Conservation (phyloP, 2,888 invertebrate species). For the Ariolimax columbianus region DNA sequence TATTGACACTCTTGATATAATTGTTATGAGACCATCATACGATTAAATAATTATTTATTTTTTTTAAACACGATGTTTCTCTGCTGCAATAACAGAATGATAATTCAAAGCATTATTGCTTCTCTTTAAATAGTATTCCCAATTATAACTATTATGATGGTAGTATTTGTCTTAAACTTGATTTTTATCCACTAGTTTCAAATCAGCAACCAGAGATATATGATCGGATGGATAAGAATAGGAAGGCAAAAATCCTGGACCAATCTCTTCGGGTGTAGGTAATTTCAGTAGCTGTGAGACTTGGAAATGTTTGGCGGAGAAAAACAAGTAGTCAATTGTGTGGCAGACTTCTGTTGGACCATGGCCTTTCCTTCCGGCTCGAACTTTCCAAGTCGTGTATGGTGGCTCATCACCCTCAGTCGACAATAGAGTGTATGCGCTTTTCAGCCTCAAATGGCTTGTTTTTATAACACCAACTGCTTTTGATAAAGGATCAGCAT, state of each 20-base stretch:
- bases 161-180: background rate
- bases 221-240: slow-evolving; percentile 87
- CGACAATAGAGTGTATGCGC: slow-evolving; percentile 75
- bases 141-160: background rate
- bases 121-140: background rate
- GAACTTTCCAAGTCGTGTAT: slow-evolving; percentile 87
- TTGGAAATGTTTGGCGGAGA: slow-evolving; percentile 80
- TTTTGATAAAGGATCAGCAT: slow-evolving; percentile 86
- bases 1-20: no score
- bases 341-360: slow-evolving; percentile 86
- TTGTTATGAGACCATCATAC: no score
- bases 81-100: background rate
- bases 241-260: slow-evolving; percentile 84
- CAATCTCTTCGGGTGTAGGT: slow-evolving; percentile 85
- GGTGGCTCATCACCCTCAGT: slow-evolving; percentile 82
- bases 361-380: slow-evolving; percentile 80
- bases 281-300: slow-evolving; percentile 82
- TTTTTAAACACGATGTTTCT: background rate
- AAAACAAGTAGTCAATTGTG: slow-evolving; percentile 85
- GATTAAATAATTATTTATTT: no score
- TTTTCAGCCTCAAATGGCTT: slow-evolving; percentile 66
- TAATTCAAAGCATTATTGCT: background rate
- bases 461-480: slow-evolving; percentile 83
- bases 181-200: slow-evolving; percentile 49
- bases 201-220: slow-evolving; percentile 83